Percentiles rank a stretch among this genome's conserved stretches.
Conservation (phyloP, 1,140 invertebrate species). For the Mycetomoellerius zeteki region DNA sequence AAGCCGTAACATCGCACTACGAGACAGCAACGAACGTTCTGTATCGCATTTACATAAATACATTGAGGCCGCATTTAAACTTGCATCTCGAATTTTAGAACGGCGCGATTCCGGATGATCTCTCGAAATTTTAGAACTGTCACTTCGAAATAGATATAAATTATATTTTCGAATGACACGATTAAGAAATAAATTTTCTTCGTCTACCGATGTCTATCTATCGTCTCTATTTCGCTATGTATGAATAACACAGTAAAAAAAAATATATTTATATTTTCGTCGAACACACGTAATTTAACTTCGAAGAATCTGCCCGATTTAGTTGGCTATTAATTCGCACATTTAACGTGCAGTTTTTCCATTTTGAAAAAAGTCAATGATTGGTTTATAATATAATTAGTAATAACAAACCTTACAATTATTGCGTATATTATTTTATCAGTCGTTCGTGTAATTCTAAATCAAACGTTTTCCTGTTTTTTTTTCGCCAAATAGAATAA, state of each 20-base stretch:
- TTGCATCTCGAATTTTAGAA: constrained; percentile 44
- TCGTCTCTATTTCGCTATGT: background rate
- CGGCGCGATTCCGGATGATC: constrained; percentile 5
- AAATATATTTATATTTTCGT: background rate
- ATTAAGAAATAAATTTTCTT: background rate
- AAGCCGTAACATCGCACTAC: constrained; percentile 50
- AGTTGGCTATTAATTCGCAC: background rate
- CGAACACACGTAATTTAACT: background rate
- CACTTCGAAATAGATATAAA: background rate
- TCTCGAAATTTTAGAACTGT: constrained; percentile 31
- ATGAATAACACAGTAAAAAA: background rate
- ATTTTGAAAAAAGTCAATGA: background rate
- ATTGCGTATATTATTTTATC: background rate
- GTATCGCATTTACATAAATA: constrained; percentile 62
- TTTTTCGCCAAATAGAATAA: background rate
- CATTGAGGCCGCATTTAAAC: constrained; percentile 49
- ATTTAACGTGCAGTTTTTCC: background rate
- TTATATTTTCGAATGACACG: background rate
- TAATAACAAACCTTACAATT: background rate
- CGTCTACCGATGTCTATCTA: background rate
- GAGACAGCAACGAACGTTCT: constrained; percentile 41
- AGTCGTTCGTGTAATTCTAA: background rate
- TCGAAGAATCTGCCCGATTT: background rate
- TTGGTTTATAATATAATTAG: background rate
- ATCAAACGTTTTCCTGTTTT: background rate